Percentiles rank a stretch among this genome's conserved stretches.
phyloP scores from a whole-genome alignment of 2,888 invertebrate species.

The Amiota minor region DNA sequence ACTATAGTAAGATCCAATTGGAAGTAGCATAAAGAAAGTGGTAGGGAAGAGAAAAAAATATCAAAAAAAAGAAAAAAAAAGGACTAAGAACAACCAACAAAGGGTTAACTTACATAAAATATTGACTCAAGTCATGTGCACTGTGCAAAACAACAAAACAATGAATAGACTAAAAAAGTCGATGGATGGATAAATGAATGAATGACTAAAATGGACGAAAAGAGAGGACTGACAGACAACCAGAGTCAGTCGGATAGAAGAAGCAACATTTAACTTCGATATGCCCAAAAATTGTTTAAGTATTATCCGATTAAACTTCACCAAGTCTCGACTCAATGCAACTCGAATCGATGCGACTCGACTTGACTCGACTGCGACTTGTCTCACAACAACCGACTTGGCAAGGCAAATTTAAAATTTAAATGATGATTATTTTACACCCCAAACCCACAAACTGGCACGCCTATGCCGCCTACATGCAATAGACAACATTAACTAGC shows the following conservation, averaged over 20 bases:
- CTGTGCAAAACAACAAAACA: constrained; percentile 26
- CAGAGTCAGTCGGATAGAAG: not conserved
- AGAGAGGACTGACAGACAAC: constrained; percentile 18
- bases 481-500: constrained; percentile 20
- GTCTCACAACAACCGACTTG: not conserved
- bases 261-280: constrained; percentile 54
- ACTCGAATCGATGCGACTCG: not conserved
- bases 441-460: constrained; percentile 9
- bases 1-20: not conserved
- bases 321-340: not conserved
- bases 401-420: constrained; percentile 13
- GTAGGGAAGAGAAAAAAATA: constrained; percentile 34
- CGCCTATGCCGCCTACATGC: not conserved
- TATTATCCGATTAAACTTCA: constrained; percentile 62
- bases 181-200: not conserved
- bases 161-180: not conserved
- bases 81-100: constrained; percentile 13
- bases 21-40: constrained; percentile 39
- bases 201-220: constrained; percentile 49
- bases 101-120: constrained; percentile 62
- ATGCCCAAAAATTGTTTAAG: constrained; percentile 40
- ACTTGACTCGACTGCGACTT: not conserved
- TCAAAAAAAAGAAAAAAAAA: not conserved
- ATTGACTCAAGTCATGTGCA: constrained; percentile 67
- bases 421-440: constrained; percentile 27